Evolutionary conservation across 2,888 invertebrate genomes (phyloP).

Genomic region (Rotaria sp.): DNA sequence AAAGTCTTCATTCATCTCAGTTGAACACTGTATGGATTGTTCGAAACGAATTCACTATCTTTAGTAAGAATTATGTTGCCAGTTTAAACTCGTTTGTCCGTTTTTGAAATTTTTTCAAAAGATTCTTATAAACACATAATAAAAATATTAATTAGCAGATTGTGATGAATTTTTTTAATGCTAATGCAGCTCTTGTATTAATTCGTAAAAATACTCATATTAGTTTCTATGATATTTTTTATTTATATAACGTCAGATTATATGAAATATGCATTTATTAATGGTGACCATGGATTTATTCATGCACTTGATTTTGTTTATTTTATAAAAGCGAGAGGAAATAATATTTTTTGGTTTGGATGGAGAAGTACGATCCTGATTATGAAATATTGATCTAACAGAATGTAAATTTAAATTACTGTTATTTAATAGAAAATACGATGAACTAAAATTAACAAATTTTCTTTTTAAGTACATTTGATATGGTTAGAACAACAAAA

Average conservation of each 20-base stretch:
- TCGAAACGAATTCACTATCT: constrained; percentile 87
- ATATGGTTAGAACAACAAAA: constrained; percentile 89
- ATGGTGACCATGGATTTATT: constrained; percentile 94
- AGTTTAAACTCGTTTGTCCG: constrained; percentile 45
- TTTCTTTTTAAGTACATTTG: too few relatives aligned
- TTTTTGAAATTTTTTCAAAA: constrained; percentile 72
- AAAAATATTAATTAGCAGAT: constrained; percentile 64
- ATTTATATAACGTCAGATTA: constrained; percentile 98
- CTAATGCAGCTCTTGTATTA: constrained; percentile 90
- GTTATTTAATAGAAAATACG: constrained; percentile 71
- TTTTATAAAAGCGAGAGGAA: constrained; percentile 79
- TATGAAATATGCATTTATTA: constrained; percentile 90
- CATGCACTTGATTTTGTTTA: constrained; percentile 93
- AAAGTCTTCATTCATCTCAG: constrained; percentile 76
- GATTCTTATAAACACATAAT: constrained; percentile 89
- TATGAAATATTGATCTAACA: constrained; percentile 87
- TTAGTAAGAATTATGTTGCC: constrained; percentile 83
- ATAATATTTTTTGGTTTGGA: constrained; percentile 81
- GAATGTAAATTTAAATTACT: constrained; percentile 96
- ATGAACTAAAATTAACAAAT: constrained; percentile 50
- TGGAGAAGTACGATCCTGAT: constrained; percentile 78
- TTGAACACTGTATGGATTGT: constrained; percentile 91
- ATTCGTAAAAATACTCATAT: constrained; percentile 81
- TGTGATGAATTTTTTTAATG: constrained; percentile 97
- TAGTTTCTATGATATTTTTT: constrained; percentile 80